A percentile compares a stretch with the other conserved stretches of the same genome.
phyloP scores from a whole-genome alignment of 2,797 vertebrate genomes.

The Channa striata region DNA sequence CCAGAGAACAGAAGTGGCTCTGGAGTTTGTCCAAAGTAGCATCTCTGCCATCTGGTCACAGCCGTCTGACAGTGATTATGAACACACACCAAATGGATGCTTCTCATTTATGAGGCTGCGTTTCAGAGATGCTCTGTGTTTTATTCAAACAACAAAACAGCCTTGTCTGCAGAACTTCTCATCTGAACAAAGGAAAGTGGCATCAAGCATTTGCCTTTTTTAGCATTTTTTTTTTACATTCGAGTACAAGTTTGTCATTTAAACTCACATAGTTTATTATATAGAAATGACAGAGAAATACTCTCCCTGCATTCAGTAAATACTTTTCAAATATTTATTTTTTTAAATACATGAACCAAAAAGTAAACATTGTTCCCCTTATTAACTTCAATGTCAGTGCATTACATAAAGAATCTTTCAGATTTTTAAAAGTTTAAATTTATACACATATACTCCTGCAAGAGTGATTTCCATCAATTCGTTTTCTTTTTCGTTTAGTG shows the following conservation, averaged over 20 bases:
- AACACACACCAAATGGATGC: conserved; percentile 64
- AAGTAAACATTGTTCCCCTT: too few species aligned
- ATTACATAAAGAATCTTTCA: too few species aligned
- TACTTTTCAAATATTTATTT: too few species aligned
- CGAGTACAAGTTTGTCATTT: conserved; percentile 5
- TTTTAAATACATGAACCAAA: too few species aligned
- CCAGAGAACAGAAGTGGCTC: conserved; percentile 66
- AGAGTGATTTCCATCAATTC: too few species aligned
- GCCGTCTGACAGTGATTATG: conserved; percentile 69
- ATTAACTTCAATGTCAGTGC: too few species aligned
- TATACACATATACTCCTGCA: too few species aligned
- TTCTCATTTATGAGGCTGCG: conserved; percentile 53
- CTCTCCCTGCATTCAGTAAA: too few species aligned
- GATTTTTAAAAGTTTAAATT: too few species aligned
- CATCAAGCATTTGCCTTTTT: conserved; percentile 10
- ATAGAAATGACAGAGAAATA: not conserved
- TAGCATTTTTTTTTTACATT: conserved; percentile 8
- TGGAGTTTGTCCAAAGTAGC: conserved; percentile 75
- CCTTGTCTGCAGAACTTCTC: conserved; percentile 43
- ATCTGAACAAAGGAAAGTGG: conserved; percentile 37
- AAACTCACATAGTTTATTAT: conserved; percentile 1
- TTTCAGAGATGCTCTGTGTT: conserved; percentile 49
- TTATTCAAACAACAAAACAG: conserved; percentile 52
- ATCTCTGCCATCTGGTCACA: conserved; percentile 80
- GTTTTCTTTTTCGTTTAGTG: too few species aligned